Evolutionary conservation across 2,113 vertebrate genomes (phyloP).

Genomic region (Alethe diademata): DNA sequence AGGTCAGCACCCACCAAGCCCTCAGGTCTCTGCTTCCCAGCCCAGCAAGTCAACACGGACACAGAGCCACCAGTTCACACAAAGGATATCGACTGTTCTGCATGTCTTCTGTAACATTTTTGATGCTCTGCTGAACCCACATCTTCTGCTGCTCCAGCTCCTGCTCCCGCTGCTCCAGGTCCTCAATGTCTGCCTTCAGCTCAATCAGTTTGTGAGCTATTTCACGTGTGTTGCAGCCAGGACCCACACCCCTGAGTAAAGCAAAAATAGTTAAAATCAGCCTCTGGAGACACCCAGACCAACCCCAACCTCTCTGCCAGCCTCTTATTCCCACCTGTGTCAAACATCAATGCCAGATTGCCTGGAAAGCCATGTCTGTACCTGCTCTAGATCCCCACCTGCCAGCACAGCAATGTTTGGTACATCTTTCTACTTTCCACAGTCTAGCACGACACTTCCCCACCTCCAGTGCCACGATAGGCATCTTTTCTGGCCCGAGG

Average conservation of each 20-base stretch:
- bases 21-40: background rate
- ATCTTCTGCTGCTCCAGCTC: slow-evolving; percentile 97
- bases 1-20: background rate
- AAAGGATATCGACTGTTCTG: slow-evolving; percentile 98
- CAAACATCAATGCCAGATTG: background rate
- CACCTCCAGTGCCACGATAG: background rate
- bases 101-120: slow-evolving; percentile 94
- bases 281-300: background rate
- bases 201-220: slow-evolving; percentile 97
- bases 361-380: background rate
- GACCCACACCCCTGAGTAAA: slow-evolving; percentile 88
- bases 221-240: slow-evolving; percentile 96
- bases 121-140: slow-evolving; percentile 99
- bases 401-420: background rate
- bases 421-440: background rate
- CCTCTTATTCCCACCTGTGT: background rate
- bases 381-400: background rate
- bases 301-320: background rate
- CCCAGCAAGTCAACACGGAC: accelerated
- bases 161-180: slow-evolving; percentile 88
- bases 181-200: slow-evolving; percentile 95
- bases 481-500: background rate
- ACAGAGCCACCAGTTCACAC: background rate
- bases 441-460: background rate
- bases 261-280: background rate